A percentile compares a stretch with the other conserved stretches of the same genome.
Evolutionary conservation across 2,888 invertebrate species (phyloP).

Genomic region (Parthenolecanium corni): DNA sequence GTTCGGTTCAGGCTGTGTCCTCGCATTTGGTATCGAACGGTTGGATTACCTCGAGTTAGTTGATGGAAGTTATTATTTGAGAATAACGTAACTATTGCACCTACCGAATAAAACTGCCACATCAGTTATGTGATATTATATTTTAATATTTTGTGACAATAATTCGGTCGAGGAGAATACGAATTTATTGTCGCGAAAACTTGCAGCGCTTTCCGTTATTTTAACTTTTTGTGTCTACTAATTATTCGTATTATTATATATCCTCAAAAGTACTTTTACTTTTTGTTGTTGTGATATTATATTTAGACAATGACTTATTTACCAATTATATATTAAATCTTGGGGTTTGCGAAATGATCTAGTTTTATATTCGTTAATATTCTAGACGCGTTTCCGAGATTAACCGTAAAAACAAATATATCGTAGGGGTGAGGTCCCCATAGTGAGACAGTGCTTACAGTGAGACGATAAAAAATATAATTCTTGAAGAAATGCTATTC

Average conservation of each 20-base stretch:
- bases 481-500: too few relatives aligned
- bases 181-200: background rate
- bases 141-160: background rate
- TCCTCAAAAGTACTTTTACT: background rate
- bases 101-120: background rate
- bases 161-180: background rate
- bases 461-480: too few relatives aligned
- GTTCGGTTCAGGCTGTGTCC: slow-evolving; percentile 10
- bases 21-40: slow-evolving; percentile 9
- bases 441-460: too few relatives aligned
- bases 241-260: too few relatives aligned
- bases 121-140: background rate
- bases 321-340: background rate
- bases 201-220: background rate
- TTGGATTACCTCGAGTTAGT: slow-evolving; percentile 7
- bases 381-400: too few relatives aligned
- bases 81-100: background rate
- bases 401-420: too few relatives aligned
- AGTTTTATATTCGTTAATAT: too few relatives aligned
- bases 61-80: background rate
- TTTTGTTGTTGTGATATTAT: background rate
- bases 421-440: too few relatives aligned
- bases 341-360: too few relatives aligned
- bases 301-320: background rate
- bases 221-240: background rate